Conservation (phyloP, 2,888 invertebrate genomes). For the Scrobipalpa atriplicella region DNA sequence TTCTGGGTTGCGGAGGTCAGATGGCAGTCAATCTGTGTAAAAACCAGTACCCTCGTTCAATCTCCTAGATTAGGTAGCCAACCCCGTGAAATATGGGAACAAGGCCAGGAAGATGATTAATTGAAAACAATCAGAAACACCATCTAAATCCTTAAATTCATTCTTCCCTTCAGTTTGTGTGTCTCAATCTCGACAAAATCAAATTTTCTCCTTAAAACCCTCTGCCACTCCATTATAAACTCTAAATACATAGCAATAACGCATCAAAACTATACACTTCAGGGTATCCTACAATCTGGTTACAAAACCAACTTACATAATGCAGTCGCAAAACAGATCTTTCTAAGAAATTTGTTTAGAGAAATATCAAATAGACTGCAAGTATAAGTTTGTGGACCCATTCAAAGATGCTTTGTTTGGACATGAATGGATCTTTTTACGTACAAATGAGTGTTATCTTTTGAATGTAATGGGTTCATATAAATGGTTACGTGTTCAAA, state of each 20-base stretch:
- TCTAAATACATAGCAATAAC: slow-evolving; percentile 29
- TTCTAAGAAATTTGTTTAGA: background rate
- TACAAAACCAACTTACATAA: slow-evolving; percentile 36
- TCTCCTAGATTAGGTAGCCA: too few species aligned
- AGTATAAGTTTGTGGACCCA: slow-evolving; percentile 13
- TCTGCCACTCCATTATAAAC: slow-evolving; percentile 21
- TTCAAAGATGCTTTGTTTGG: slow-evolving; percentile 58
- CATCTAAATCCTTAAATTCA: background rate
- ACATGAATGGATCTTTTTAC: slow-evolving; percentile 68
- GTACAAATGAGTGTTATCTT: slow-evolving; percentile 65
- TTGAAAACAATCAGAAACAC: background rate
- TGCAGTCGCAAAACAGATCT: slow-evolving; percentile 31
- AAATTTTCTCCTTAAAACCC: slow-evolving; percentile 34
- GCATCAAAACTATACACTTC: slow-evolving; percentile 30
- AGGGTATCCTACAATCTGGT: slow-evolving; percentile 25
- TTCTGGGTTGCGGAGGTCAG: too few species aligned
- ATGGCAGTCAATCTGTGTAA: too few species aligned
- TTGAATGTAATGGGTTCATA: slow-evolving; percentile 27
- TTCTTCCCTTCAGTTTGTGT: background rate
- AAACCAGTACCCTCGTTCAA: too few species aligned
- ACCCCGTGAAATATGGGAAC: too few species aligned
- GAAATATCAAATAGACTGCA: slow-evolving; percentile 31
- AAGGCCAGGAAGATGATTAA: too few species aligned
- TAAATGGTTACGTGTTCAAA: slow-evolving; percentile 20
- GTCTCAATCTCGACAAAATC: slow-evolving; percentile 34